These are phyloP conservation scores for Maccullochella peelii DNA, from an alignment of 2,113 vertebrate genomes.

Conservation along the genomic window DNA sequence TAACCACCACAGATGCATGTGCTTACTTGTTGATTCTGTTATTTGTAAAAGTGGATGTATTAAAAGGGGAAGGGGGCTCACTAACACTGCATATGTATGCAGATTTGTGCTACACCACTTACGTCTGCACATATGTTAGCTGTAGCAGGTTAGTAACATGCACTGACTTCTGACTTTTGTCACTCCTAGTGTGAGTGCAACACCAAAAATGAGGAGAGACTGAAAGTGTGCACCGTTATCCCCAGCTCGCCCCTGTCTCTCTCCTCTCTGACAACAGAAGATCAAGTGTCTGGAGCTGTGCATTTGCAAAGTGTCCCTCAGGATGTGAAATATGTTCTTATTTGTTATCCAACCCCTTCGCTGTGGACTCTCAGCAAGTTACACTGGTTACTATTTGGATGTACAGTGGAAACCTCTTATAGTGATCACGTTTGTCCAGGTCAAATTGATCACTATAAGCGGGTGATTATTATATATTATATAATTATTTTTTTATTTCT, in stretches of 20 bases:
- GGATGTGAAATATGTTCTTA: not conserved
- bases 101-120: not conserved
- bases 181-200: not conserved
- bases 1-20: no score
- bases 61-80: not conserved
- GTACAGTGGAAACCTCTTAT: no score
- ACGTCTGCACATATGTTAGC: not conserved
- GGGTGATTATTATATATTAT: no score
- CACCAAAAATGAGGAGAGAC: not conserved
- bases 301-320: not conserved
- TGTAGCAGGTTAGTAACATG: not conserved
- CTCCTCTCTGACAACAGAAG: not conserved
- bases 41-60: no score
- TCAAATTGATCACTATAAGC: no score
- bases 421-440: no score
- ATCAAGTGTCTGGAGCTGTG: not conserved
- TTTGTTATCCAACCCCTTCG: not conserved
- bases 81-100: not conserved
- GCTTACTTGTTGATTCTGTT: no score
- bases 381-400: not conserved
- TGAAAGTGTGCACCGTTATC: not conserved
- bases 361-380: not conserved
- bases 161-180: not conserved
- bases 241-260: not conserved
- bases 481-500: no score